Base-by-base conservation (phyloP, 2,888 invertebrate species). In the Aspidiotus rigidus region DNA sequence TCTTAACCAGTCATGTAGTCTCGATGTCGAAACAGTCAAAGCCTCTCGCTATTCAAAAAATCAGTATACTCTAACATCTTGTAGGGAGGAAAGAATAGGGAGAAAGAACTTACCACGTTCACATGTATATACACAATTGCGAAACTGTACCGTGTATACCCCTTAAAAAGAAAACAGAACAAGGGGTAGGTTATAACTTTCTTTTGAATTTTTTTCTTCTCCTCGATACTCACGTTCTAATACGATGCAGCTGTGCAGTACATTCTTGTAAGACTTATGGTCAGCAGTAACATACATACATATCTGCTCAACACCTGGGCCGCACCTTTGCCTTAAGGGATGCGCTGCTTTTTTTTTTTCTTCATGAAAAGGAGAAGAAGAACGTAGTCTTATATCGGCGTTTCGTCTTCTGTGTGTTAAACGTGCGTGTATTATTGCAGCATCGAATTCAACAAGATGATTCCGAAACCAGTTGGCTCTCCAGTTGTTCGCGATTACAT, bases 171-270 rank as follows among this genome's bases (percentile, higher is more conserved):
- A 62, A 62, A 62, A 62, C 17, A 62, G 40, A 62, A 62, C 39
- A 62, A 28, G 40, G 62, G 62, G 62, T 62, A 41, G 62, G 40
- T 62, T 62, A 42, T 44, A 42, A 62, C 62, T 62, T 62, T 62
- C 62, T 62, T 62, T 62, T 62, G 62, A 62, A 41, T n/a, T 62
- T 40, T 41, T 59, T 59, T 59, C 13, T 59, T 28, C 56, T 56
- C n/a, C 17, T 55, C n/a, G 15, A 9, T 55, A 16, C 39, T 62
- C 39, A 62, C 62, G 62, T 42, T 42, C 44, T 62, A 62, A 62
- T 62, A 42, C 62, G 62, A 62, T 62, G 62, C 62, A 62, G 62
- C 62, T 62, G 62, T 62, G 62, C 62, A 62, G 9, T 41, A 28
- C 28, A 13, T 28, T 44, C 44, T 40, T 62, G 16, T 41, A 40